A percentile compares a stretch with the other conserved stretches of the same genome.
phyloP scores from a whole-genome alignment of 2,797 vertebrate species.

The Paguma larvata region DNA sequence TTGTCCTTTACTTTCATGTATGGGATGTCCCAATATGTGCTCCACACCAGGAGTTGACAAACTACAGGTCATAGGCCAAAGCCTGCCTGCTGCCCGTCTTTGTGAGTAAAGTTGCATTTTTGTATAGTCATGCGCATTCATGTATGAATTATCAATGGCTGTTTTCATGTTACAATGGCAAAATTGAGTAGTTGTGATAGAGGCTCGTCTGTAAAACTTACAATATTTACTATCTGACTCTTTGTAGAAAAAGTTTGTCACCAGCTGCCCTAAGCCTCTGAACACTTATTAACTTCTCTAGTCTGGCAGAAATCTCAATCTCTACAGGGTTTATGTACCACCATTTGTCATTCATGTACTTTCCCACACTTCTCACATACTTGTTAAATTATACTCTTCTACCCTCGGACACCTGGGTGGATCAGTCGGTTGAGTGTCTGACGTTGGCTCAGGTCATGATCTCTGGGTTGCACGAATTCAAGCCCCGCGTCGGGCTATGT shows the following conservation, averaged over 20 bases:
- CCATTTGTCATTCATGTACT: background rate
- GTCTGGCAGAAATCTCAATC: slow-evolving; percentile 1
- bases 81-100: background rate
- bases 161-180: background rate
- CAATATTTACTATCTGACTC: background rate
- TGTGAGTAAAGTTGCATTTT: background rate
- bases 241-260: background rate
- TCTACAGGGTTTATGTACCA: background rate
- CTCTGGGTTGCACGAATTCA: no score
- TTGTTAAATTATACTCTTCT: background rate
- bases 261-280: background rate
- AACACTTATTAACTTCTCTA: background rate
- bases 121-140: background rate
- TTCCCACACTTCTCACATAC: background rate
- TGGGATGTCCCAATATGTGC: background rate
- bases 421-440: no score
- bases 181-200: background rate
- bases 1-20: background rate
- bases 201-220: background rate
- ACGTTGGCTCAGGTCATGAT: no score
- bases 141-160: background rate
- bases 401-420: background rate
- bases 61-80: background rate
- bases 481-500: no score
- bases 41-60: background rate